Base-by-base conservation (phyloP, 1,140 invertebrate species). In the Riptortus pedestris region DNA sequence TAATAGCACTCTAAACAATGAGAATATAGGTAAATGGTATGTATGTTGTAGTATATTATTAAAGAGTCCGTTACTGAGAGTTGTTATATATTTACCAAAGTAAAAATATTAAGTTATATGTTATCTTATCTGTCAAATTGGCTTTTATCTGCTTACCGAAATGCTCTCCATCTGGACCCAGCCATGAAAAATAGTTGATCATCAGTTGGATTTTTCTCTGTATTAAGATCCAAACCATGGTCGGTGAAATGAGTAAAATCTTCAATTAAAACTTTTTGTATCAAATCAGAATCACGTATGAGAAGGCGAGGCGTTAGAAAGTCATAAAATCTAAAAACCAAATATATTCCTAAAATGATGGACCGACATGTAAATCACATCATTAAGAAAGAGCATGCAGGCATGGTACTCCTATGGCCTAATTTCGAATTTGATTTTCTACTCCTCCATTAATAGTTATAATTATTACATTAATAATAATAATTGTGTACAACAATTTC, bases 231-330 rank as follows among this genome's bases (percentile, higher is more conserved):
- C 22, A 69, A 52, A 1, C 65, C 66, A 29, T 64, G 68, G 60
- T 72, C 72, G 9, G 60, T 57, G 59, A 76, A 76, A 52, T 69
- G 58, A 11, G 64, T 51, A 65, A 76, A 76, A 59, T 76, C 74
- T 63, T 71, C 72, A 2, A 73, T 67, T 20, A 74, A 45, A 11
- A 75, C 61, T 31, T 64, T 63, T 58, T 70, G 69, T 14, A 74
- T 67, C 0, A 74, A 24, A 26, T 73, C 69, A 0, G 77, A 74
- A 64, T 79, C 78, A 38, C 73, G 70, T 14, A 71, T 31, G n/a
- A 71, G 28, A 7, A 71, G 38, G 33, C 55, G 52, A 0, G 70
- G 71, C 2, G 57, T 62, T 9, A 63, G 27, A 31, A 69, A 62
- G 9, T 63, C 38, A 14, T 69, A 72, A 14, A 67, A 48, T 26